These are phyloP conservation scores for Ceramica pisi DNA, from an alignment of 2,888 invertebrate genomes.

Conservation along the genomic window DNA sequence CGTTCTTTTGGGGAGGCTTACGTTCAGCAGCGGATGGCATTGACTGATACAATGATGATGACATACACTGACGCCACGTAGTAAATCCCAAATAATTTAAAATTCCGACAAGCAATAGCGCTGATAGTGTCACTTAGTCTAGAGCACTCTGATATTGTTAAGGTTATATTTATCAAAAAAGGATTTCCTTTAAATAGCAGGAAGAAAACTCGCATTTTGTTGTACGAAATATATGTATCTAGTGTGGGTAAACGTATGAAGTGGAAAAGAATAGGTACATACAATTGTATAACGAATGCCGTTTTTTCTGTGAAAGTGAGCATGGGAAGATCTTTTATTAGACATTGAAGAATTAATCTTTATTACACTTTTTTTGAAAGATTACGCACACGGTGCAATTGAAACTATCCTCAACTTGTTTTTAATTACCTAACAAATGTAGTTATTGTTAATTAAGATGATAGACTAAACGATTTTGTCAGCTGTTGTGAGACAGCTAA, in stretches of 20 bases:
- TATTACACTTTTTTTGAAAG: constrained; percentile 39
- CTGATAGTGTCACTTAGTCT: neutral
- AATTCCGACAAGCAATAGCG: neutral
- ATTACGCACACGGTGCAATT: constrained; percentile 41
- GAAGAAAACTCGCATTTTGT: neutral
- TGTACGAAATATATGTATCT: neutral
- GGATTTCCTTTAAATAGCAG: neutral
- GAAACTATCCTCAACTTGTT: neutral
- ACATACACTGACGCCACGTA: too few species aligned
- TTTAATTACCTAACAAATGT: neutral
- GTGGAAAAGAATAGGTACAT: constrained; percentile 51
- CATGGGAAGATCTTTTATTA: constrained; percentile 62
- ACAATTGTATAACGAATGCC: constrained; percentile 43
- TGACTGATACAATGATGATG: too few species aligned
- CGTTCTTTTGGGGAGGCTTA: too few species aligned
- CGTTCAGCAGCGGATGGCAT: too few species aligned
- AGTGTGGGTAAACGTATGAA: constrained; percentile 1
- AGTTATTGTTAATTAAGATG: neutral
- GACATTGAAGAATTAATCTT: constrained; percentile 54
- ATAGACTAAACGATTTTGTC: neutral
- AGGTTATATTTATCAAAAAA: neutral
- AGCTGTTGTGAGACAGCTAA: neutral
- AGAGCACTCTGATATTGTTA: neutral
- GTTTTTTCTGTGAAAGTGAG: constrained; percentile 62
- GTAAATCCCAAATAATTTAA: neutral